phyloP scores from a whole-genome alignment of 2,888 invertebrate genomes.

The Fabriciana adippe region DNA sequence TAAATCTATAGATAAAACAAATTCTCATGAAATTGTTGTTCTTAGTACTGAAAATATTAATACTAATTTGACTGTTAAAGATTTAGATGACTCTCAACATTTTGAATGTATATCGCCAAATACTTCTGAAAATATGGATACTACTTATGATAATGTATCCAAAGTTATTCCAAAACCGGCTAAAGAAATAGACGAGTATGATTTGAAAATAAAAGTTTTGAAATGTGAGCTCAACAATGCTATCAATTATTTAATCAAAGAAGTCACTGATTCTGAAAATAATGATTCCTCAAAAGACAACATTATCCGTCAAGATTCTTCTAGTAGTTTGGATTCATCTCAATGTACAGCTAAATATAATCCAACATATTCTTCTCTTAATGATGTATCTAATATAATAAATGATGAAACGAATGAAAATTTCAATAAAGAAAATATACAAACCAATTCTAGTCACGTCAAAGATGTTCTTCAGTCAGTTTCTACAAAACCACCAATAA shows the following conservation, averaged over 20 bases:
- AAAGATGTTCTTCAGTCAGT: slow-evolving; percentile 74
- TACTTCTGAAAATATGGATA: slow-evolving; percentile 1
- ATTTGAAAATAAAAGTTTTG: slow-evolving; percentile 70
- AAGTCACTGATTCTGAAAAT: slow-evolving; percentile 66
- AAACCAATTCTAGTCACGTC: slow-evolving; percentile 56
- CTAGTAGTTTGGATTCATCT: slow-evolving; percentile 84
- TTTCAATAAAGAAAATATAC: slow-evolving; percentile 45
- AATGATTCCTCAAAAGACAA: slow-evolving; percentile 54
- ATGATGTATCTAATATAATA: slow-evolving; percentile 82
- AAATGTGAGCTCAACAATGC: slow-evolving; percentile 77
- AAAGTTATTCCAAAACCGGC: slow-evolving; percentile 34
- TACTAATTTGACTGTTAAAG: slow-evolving; percentile 71
- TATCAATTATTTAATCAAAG: slow-evolving; percentile 73
- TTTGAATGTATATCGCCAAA: background rate
- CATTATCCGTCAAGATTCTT: slow-evolving; percentile 81
- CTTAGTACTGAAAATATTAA: slow-evolving; percentile 68
- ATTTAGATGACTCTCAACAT: slow-evolving; percentile 46
- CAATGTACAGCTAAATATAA: slow-evolving; percentile 88
- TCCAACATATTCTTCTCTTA: slow-evolving; percentile 82
- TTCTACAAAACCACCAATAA: slow-evolving; percentile 37
- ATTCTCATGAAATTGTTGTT: slow-evolving; percentile 65
- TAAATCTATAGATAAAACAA: background rate
- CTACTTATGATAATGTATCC: slow-evolving; percentile 20
- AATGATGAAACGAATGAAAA: slow-evolving; percentile 66
- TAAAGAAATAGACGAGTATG: slow-evolving; percentile 49